Evolutionary conservation across 2,888 invertebrate genomes (phyloP).

Genomic region (Drosophila falleni): DNA sequence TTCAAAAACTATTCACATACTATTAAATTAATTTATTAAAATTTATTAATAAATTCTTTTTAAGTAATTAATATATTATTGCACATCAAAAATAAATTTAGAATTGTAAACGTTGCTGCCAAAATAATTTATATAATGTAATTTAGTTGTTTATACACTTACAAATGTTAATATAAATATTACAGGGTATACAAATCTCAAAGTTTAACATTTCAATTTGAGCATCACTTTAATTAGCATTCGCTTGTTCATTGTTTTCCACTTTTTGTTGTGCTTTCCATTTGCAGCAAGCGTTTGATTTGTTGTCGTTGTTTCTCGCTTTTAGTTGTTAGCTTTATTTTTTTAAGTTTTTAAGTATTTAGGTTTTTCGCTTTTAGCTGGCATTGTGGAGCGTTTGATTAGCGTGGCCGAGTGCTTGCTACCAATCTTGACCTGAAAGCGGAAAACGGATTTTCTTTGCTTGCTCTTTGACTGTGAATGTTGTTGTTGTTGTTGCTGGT

Average conservation of each 20-base stretch:
- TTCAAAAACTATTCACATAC: neutral
- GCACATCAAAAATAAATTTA: no score
- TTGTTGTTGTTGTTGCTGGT: conserved; percentile 1
- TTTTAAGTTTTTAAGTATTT: conserved; percentile 17
- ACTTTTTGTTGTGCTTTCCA: conserved; percentile 71
- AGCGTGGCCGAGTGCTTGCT: conserved; percentile 68
- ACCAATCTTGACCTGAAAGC: conserved; percentile 66
- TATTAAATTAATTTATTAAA: neutral
- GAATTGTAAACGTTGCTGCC: neutral
- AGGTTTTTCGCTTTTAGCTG: conserved; percentile 41
- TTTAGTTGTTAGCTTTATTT: conserved; percentile 23
- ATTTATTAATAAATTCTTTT: neutral
- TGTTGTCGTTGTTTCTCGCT: conserved; percentile 49
- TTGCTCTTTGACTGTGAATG: conserved; percentile 46
- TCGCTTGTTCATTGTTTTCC: conserved; percentile 72
- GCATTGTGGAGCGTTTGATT: conserved; percentile 64
- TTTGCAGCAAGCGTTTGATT: conserved; percentile 73
- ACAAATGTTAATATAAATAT: fast-evolving
- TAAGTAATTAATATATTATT: no score
- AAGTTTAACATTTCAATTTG: conserved; percentile 79
- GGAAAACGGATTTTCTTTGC: conserved; percentile 44
- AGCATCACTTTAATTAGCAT: conserved; percentile 75
- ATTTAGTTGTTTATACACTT: neutral
- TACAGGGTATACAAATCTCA: conserved; percentile 37
- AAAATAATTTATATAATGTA: neutral